Percentiles rank a stretch among this genome's conserved stretches.
These are phyloP conservation scores for Pseudotriccus pelzelni DNA, from an alignment of 2,797 vertebrate species.

Conservation along the genomic window DNA sequence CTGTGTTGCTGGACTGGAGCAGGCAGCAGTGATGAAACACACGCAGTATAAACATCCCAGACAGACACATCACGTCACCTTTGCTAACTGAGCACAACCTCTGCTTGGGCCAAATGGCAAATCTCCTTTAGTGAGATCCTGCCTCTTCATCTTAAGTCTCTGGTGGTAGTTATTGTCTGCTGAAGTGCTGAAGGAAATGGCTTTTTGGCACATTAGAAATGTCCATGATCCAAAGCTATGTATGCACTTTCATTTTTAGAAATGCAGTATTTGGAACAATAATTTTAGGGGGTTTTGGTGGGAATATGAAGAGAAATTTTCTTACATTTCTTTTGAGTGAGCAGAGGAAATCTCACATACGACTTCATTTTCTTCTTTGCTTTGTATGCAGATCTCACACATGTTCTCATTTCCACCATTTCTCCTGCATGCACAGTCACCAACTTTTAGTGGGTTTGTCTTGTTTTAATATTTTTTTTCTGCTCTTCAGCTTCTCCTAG, in stretches of 20 bases:
- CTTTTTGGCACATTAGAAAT: neutral
- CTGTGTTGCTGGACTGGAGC: neutral
- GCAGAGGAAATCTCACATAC: neutral
- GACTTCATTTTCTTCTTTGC: neutral
- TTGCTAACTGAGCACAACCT: fast-evolving
- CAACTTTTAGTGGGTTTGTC: neutral
- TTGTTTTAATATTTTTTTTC: neutral
- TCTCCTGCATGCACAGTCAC: neutral
- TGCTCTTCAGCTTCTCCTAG: conserved; percentile 1
- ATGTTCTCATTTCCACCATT: neutral
- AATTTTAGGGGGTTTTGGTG: neutral
- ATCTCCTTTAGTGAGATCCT: neutral
- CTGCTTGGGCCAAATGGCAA: neutral
- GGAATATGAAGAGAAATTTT: neutral
- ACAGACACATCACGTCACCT: neutral
- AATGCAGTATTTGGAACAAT: neutral
- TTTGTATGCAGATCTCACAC: neutral
- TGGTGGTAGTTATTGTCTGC: neutral
- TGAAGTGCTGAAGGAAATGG: neutral
- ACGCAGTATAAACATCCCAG: neutral
- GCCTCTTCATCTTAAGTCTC: neutral
- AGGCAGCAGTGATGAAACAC: neutral
- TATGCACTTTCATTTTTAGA: neutral
- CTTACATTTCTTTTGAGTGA: neutral
- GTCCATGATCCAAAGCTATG: neutral